Base-by-base conservation (phyloP, 1,140 invertebrate genomes). In the Leptinotarsa undecemlineata region DNA sequence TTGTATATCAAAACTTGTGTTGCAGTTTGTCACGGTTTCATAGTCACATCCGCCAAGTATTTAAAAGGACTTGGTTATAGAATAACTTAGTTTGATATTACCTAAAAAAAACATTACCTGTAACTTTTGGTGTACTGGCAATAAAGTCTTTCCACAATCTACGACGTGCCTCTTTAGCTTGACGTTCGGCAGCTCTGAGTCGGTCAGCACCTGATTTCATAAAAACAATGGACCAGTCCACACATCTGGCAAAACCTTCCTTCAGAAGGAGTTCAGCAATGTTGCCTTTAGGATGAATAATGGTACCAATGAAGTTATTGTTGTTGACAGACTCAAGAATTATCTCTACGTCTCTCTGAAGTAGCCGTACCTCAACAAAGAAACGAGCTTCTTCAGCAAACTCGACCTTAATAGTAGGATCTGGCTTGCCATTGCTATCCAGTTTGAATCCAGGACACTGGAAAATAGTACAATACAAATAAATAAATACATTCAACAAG, bases 191-290 rank as follows among this genome's bases (percentile, higher is more conserved):
- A 81, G 91, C 88, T 85, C 96, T 86, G 4, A 98, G 87, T 82
- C 94, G 94, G 48, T 96, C 93, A 26, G 93, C 90, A 67, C 89
- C 91, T 67, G 90, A 87, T 83, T 94, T 94, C 81, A 97, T 94
- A 51, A 94, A 92, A 33, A 91, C 93, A 85, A 99, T 94, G 11
- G 95, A 97, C 97, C 97, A 98, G 84, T 99, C 97, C n/a, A 99
- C 95, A 83, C 97, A 99, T 82, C 92, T 92, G 0, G 96, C 98
- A 82, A 98, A 96, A 23, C 98, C 82, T 17, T 64, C 63, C 76
- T 87, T 90, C 68, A 99, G 84, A 60, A 99, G 86, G 62, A 93
- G 88, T 84, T 99, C 97, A 0, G 98, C 97, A 86, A 99, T 99
- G 82, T 99, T 99, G 87, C 96, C 87, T 81, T 90, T 91, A 1